These are phyloP conservation scores for Characodon lateralis DNA, from an alignment of 2,797 vertebrate species.

Conservation along the genomic window DNA sequence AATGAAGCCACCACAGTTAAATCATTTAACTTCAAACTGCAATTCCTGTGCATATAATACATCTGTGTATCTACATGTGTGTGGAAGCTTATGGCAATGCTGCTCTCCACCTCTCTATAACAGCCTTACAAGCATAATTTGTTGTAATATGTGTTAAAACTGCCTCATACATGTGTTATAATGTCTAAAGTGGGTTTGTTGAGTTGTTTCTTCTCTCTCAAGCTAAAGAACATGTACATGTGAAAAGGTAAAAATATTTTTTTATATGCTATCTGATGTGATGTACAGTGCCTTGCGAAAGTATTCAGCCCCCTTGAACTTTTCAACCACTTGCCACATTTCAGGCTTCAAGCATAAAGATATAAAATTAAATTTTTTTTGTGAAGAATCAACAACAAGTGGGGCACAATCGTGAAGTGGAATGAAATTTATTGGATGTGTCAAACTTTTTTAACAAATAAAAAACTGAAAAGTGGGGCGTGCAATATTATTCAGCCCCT, in stretches of 20 bases:
- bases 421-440: too few species aligned
- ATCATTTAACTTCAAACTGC: conserved; percentile 59
- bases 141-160: not conserved
- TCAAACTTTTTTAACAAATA: too few species aligned
- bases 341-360: too few species aligned
- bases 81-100: conserved; percentile 33
- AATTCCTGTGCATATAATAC: conserved; percentile 45
- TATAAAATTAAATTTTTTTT: too few species aligned
- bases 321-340: too few species aligned
- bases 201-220: not conserved
- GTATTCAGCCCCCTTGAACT: too few species aligned
- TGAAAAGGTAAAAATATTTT: not conserved
- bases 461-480: too few species aligned
- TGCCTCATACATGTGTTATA: not conserved
- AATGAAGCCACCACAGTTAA: conserved; percentile 61
- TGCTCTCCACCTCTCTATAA: conserved; percentile 41
- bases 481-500: too few species aligned
- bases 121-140: not conserved
- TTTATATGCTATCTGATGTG: not conserved
- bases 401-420: too few species aligned
- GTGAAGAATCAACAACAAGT: too few species aligned
- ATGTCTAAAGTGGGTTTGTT: not conserved
- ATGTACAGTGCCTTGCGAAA: too few species aligned
- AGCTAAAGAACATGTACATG: not conserved
- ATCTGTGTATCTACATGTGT: conserved; percentile 9